Conservation (phyloP, 2,113 vertebrate species). For the Brachyhypopomus gauderio region DNA sequence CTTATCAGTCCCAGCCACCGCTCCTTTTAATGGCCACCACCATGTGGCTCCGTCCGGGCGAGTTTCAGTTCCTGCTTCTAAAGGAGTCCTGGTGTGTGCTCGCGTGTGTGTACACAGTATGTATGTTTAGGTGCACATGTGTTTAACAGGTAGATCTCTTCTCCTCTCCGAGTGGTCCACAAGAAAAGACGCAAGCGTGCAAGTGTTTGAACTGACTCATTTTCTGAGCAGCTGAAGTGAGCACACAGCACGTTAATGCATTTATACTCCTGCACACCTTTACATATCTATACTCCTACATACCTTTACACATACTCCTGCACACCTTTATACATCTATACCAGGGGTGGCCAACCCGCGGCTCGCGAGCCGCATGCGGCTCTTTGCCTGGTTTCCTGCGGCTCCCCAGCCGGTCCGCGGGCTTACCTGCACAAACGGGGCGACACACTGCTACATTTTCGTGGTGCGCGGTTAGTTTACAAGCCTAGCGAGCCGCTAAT, state of each 20-base stretch:
- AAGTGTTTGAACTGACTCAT: constrained; percentile 37
- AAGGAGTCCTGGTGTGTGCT: constrained; percentile 47
- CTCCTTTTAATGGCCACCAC: constrained; percentile 73
- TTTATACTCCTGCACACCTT: constrained; percentile 13
- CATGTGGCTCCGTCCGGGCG: constrained; percentile 60
- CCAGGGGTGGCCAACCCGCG: no score
- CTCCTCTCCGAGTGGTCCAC: constrained; percentile 21
- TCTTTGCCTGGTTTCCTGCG: no score
- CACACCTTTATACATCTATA: no score
- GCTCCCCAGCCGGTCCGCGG: no score
- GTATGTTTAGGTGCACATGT: constrained; percentile 34
- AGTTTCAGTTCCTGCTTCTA: constrained; percentile 68
- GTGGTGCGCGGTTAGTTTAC: no score
- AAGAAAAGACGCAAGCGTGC: constrained; percentile 18
- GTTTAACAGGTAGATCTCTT: constrained; percentile 24
- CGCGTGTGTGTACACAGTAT: constrained; percentile 22
- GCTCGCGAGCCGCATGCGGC: no score
- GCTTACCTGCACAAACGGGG: no score
- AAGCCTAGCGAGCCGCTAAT: no score
- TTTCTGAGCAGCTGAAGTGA: constrained; percentile 43
- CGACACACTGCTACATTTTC: no score
- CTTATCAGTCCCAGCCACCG: constrained; percentile 75
- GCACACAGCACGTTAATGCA: constrained; percentile 36
- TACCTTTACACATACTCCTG: no score
- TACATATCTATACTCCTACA: no score